phyloP scores from a whole-genome alignment of 2,113 vertebrate species.

The Sterna hirundo region DNA sequence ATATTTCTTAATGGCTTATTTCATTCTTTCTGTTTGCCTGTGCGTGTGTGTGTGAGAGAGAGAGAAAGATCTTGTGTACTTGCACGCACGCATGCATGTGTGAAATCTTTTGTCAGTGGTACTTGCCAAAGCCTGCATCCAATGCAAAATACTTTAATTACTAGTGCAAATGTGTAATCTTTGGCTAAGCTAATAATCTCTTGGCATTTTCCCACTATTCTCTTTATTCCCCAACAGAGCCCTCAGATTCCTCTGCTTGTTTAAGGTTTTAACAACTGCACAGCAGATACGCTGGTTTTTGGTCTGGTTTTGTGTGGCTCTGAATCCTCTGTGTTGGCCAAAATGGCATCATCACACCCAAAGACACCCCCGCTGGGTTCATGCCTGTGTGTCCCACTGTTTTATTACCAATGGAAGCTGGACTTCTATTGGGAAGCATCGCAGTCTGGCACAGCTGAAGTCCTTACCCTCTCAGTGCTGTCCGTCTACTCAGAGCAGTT shows the following conservation, averaged over 20 bases:
- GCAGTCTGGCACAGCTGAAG: not conserved
- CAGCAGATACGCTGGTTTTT: not conserved
- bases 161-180: constrained; percentile 70
- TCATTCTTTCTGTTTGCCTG: constrained; percentile 78
- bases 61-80: constrained; percentile 27
- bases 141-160: constrained; percentile 79
- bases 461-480: not conserved
- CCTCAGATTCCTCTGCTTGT: constrained; percentile 41
- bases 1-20: constrained; percentile 88
- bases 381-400: not conserved
- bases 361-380: not conserved
- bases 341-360: not conserved
- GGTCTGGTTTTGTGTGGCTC: not conserved
- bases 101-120: constrained; percentile 76
- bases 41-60: not conserved
- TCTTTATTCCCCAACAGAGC: constrained; percentile 51
- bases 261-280: constrained; percentile 16
- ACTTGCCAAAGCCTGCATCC: constrained; percentile 73
- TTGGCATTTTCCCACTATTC: constrained; percentile 56
- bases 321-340: not conserved
- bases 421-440: not conserved
- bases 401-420: not conserved
- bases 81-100: constrained; percentile 24
- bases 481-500: not conserved
- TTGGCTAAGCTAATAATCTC: constrained; percentile 73